Conservation (phyloP, 2,888 invertebrate species). For the Eremobia ochroleuca region DNA sequence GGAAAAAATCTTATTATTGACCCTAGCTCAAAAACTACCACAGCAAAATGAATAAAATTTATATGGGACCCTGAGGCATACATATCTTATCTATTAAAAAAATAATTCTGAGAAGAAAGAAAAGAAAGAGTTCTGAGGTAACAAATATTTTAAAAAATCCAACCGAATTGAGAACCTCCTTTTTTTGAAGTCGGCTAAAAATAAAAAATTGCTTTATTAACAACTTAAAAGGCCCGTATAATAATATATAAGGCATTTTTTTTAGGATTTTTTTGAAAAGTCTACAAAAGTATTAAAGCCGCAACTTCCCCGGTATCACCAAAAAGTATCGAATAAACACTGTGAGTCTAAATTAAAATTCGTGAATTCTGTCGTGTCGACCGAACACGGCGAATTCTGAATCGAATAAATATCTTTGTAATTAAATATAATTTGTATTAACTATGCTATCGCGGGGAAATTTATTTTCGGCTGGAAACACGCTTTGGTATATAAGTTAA, state of each 20-base stretch:
- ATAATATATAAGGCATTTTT: background rate
- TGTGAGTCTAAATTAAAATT: constrained; percentile 87
- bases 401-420: constrained; percentile 78
- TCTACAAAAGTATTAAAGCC: constrained; percentile 41
- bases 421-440: constrained; percentile 82
- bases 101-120: too few species aligned
- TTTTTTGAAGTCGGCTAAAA: too few species aligned
- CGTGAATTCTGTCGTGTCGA: constrained; percentile 82
- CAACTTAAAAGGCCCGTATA: background rate
- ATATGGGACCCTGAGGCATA: too few species aligned
- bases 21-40: too few species aligned
- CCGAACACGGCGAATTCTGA: constrained; percentile 68
- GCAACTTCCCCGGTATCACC: constrained; percentile 76
- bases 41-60: too few species aligned
- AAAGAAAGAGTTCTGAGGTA: too few species aligned
- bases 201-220: background rate
- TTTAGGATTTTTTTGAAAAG: constrained; percentile 33
- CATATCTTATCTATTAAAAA: too few species aligned
- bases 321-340: constrained; percentile 84
- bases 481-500: constrained; percentile 58
- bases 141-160: too few species aligned
- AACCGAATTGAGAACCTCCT: too few species aligned
- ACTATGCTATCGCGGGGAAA: constrained; percentile 63
- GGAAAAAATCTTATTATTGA: too few species aligned
- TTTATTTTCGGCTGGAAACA: constrained; percentile 58